These are phyloP conservation scores for Neoaliturus tenellus DNA, from an alignment of 2,888 invertebrate species.

Conservation along the genomic window DNA sequence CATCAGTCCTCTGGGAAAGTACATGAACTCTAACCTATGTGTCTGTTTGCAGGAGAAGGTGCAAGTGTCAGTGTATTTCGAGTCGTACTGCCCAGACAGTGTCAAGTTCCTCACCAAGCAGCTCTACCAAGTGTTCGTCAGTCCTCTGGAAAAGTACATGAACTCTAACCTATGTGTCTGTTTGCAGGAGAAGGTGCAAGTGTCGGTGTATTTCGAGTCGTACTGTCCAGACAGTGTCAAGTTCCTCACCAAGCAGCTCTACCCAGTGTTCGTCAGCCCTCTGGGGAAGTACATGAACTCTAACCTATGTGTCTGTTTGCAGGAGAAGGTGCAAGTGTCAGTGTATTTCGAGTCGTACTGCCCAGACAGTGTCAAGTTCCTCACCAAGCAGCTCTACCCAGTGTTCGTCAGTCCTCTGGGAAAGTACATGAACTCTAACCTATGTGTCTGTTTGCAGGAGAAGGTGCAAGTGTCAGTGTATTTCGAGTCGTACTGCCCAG, in stretches of 20 bases:
- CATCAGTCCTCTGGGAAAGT: slow-evolving; percentile 69
- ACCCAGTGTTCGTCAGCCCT: slow-evolving; percentile 71
- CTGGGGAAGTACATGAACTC: slow-evolving; percentile 70
- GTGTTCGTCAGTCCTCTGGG: slow-evolving; percentile 70
- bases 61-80: slow-evolving; percentile 74
- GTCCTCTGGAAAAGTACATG: slow-evolving; percentile 70
- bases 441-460: slow-evolving; percentile 36
- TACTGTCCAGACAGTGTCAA: slow-evolving; percentile 75
- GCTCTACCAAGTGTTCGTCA: slow-evolving; percentile 72
- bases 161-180: no score
- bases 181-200: slow-evolving; percentile 61
- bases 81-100: slow-evolving; percentile 76
- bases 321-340: slow-evolving; percentile 68
- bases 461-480: slow-evolving; percentile 72
- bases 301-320: no score
- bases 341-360: slow-evolving; percentile 77
- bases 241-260: slow-evolving; percentile 73
- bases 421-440: slow-evolving; percentile 70
- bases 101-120: slow-evolving; percentile 73
- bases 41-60: slow-evolving; percentile 55
- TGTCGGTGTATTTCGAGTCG: slow-evolving; percentile 76
- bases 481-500: slow-evolving; percentile 76
- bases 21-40: slow-evolving; percentile 71
- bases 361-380: slow-evolving; percentile 74
- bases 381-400: slow-evolving; percentile 73